Evolutionary conservation across 2,888 invertebrate genomes (phyloP).

Genomic region (Epirrhoe alternata): DNA sequence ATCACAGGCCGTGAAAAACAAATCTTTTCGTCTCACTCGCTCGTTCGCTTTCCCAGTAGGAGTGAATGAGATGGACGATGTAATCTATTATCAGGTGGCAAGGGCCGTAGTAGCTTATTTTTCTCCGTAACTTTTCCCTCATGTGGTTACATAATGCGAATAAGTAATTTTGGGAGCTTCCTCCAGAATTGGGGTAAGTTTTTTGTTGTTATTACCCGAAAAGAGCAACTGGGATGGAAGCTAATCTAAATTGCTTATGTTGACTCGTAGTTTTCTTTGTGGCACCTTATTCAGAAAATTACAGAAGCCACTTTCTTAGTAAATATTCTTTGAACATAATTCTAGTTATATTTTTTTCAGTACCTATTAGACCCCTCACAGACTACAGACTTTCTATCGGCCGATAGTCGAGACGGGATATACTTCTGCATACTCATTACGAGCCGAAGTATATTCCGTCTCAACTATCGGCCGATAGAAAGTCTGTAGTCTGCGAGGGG

Average conservation of each 20-base stretch:
- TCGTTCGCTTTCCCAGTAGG: slow-evolving; percentile 11
- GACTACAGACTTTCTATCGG: too few relatives aligned
- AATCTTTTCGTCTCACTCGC: slow-evolving; percentile 35
- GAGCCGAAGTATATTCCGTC: too few relatives aligned
- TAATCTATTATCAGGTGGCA: slow-evolving; percentile 41
- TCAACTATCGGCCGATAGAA: too few relatives aligned
- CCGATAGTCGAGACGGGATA: too few relatives aligned
- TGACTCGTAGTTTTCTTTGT: neutral
- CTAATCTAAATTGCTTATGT: neutral
- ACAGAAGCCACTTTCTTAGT: neutral
- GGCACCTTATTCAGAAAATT: neutral
- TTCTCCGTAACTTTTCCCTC: slow-evolving; percentile 29
- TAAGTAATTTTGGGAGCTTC: slow-evolving; percentile 23
- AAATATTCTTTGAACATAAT: neutral
- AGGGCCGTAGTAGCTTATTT: slow-evolving; percentile 36
- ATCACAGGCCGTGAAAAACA: slow-evolving; percentile 51
- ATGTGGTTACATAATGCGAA: slow-evolving; percentile 32
- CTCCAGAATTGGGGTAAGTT: slow-evolving; percentile 25
- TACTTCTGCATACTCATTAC: too few relatives aligned
- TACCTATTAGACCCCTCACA: too few relatives aligned
- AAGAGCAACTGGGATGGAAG: slow-evolving; percentile 7
- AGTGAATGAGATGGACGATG: slow-evolving; percentile 27
- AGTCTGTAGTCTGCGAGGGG: too few relatives aligned
- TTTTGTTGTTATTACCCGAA: slow-evolving; percentile 26
- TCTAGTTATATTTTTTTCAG: neutral